Conservation (phyloP, 1,140 invertebrate genomes). For the Fragariocoptes setiger region DNA sequence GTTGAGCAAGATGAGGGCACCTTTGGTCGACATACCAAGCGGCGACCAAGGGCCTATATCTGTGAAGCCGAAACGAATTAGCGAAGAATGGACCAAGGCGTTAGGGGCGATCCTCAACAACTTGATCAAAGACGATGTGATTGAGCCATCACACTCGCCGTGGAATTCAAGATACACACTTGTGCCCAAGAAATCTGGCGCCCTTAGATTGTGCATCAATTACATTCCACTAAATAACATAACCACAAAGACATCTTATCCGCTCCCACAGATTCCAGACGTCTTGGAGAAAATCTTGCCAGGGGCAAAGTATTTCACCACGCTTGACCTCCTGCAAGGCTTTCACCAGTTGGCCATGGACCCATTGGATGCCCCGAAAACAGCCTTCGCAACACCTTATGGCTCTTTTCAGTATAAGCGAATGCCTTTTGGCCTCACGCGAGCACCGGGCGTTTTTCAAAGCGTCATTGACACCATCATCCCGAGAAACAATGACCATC, state of each 20-base stretch:
- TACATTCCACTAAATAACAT: constrained; percentile 19
- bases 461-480: constrained; percentile 16
- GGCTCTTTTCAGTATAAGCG: constrained; percentile 17
- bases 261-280: constrained; percentile 20
- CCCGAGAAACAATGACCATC: constrained; percentile 9
- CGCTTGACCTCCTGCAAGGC: constrained; percentile 19
- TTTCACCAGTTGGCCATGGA: constrained; percentile 19
- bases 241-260: constrained; percentile 19
- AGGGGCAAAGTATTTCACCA: constrained; percentile 16
- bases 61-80: too few relatives aligned
- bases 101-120: too few relatives aligned
- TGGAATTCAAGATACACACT: too few relatives aligned
- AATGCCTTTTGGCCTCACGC: constrained; percentile 19
- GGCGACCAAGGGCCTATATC: too few relatives aligned
- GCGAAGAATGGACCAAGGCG: too few relatives aligned
- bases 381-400: constrained; percentile 17
- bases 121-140: too few relatives aligned
- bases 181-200: constrained; percentile 18
- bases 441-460: constrained; percentile 18
- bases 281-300: constrained; percentile 15
- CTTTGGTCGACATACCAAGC: too few relatives aligned
- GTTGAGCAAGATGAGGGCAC: too few relatives aligned
- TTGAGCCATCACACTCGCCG: too few relatives aligned
- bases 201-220: constrained; percentile 18
- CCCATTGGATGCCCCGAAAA: constrained; percentile 15